Conservation (phyloP, 2,797 vertebrate species). For the Lutjanus campechanus region DNA sequence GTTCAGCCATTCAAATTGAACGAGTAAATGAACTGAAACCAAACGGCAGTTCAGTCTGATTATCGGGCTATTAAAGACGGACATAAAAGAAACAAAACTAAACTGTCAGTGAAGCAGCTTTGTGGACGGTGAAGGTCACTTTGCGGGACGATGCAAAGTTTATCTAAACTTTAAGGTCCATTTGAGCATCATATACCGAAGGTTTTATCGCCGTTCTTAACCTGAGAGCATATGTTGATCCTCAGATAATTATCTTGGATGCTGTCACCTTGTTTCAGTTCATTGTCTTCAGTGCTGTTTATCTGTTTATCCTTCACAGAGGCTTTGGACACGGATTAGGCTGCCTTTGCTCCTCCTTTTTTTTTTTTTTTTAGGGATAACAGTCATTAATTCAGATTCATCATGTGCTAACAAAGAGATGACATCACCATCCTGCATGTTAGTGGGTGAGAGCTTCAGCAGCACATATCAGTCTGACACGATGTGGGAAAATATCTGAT, state of each 20-base stretch:
- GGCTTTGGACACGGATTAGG: constrained; percentile 17
- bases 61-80: constrained; percentile 15
- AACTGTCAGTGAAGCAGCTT: constrained; percentile 6
- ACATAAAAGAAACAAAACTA: constrained; percentile 14
- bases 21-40: constrained; percentile 2
- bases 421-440: background rate
- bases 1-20: constrained; percentile 15
- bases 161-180: constrained; percentile 36
- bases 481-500: constrained; percentile 32
- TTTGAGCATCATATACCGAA: constrained; percentile 21
- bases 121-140: constrained; percentile 42
- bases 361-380: background rate
- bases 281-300: constrained; percentile 35
- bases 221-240: constrained; percentile 31
- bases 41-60: constrained; percentile 11
- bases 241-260: constrained; percentile 35
- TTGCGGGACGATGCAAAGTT: constrained; percentile 16
- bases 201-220: constrained; percentile 31
- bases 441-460: background rate
- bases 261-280: constrained; percentile 34
- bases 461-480: constrained; percentile 3
- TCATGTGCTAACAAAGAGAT: background rate
- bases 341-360: background rate
- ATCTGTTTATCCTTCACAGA: constrained; percentile 28
- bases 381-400: background rate